These are phyloP conservation scores for Emys orbicularis DNA, from an alignment of 2,797 vertebrate genomes.

Conservation along the genomic window DNA sequence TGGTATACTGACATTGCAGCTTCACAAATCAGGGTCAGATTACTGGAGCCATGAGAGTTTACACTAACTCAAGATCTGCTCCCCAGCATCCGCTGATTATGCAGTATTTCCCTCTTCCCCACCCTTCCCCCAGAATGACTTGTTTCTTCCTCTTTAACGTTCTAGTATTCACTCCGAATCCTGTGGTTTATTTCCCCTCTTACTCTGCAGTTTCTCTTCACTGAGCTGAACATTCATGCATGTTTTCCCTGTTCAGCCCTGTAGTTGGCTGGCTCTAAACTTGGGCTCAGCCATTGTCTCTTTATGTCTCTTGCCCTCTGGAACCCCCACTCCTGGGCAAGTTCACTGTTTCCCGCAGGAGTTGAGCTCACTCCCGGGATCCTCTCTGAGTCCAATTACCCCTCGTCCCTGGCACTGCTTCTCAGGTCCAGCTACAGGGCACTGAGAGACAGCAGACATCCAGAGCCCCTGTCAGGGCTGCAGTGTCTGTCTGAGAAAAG, in stretches of 20 bases:
- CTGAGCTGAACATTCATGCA: fast-evolving
- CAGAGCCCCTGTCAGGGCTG: background rate
- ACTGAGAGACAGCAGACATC: background rate
- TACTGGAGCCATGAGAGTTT: background rate
- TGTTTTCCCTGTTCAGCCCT: background rate
- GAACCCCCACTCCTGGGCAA: background rate
- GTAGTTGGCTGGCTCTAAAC: background rate
- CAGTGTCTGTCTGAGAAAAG: background rate
- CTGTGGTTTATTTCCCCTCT: slow-evolving; percentile 36
- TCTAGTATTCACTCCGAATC: background rate
- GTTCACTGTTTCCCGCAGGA: background rate
- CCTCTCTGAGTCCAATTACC: background rate
- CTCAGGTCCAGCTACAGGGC: background rate
- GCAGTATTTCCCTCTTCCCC: background rate
- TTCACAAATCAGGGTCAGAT: slow-evolving; percentile 36
- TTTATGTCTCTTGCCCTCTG: background rate
- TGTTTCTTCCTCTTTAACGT: slow-evolving; percentile 21
- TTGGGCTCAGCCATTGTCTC: background rate
- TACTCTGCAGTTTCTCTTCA: slow-evolving; percentile 16
- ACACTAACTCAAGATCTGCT: background rate
- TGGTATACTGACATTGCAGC: background rate
- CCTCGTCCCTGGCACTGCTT: background rate
- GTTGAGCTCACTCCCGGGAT: background rate
- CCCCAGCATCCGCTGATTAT: background rate
- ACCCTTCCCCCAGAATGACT: background rate